Base-by-base conservation (phyloP, 2,113 vertebrate genomes). In the Propithecus coquereli region DNA sequence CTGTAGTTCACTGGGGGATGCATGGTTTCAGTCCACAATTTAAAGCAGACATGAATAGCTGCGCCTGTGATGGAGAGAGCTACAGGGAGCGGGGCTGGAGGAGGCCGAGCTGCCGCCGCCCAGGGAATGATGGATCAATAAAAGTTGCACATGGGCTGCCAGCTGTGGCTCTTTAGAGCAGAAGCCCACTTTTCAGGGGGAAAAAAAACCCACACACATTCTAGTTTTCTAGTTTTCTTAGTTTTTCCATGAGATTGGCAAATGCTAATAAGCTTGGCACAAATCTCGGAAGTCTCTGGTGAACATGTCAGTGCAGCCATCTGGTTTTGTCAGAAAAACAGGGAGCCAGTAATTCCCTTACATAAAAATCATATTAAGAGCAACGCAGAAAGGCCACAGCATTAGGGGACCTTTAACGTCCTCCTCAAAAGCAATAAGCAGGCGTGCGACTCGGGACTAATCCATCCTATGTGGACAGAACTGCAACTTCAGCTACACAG, bases 41-140 rank as follows among this genome's bases (percentile, higher is more conserved):
- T 95, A 97, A 91, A 96, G 96, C 9, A 3, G 32, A 94, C n/a
- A 37, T 71, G 95, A 95, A n/a, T 96, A 90, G 94, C 79, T 59
- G 97, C 23, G 47, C 87, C 30, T 83, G 92, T 92, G 96, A 96
- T 57, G 8, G 84, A 96, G 96, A 83, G 59, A 81, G 96, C 83
- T 59, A 70, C 68, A 80, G 87, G 91, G 7, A 37, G 87, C 32
- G 34, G 50, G 87, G 86, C 96, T 88, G 97, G 57, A 70, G 61
- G 94, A 92, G 32, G 96, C 94, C 37, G 30, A n/a, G 91, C 30
- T 37, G 83, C 95, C 13, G 77, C 93, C 23, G 71, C 92, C 95
- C 70, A 82, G 87, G 93, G 76, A 94, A 0, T 80, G 94, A 97
- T 6, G 70, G 85, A 90, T 88, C 95, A 91, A 91, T 90, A 80